phyloP scores from a whole-genome alignment of 2,888 invertebrate genomes.

The Stegana nigrithorax region DNA sequence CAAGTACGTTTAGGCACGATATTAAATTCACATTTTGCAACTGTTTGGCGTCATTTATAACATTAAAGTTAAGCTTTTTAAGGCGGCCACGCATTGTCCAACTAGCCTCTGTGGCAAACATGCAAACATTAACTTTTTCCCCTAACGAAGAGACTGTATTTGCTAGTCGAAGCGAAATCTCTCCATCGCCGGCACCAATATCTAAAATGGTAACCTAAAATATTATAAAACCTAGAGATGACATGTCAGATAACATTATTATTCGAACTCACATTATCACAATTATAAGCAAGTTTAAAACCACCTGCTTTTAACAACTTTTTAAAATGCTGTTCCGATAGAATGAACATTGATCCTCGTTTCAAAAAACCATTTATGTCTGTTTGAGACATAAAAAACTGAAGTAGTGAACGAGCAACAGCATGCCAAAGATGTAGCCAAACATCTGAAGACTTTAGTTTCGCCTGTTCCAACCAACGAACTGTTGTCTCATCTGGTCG shows the following conservation, averaged over 20 bases:
- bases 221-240: conserved; percentile 69
- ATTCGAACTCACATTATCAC: conserved; percentile 53
- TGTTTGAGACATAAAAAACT: conserved; percentile 93
- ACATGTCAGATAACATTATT: no score
- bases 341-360: conserved; percentile 97
- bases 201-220: conserved; percentile 76
- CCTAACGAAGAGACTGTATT: conserved; percentile 69
- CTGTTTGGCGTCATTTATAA: conserved; percentile 62
- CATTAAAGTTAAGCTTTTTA: conserved; percentile 71
- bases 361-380: conserved; percentile 94
- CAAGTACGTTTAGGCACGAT: conserved; percentile 89
- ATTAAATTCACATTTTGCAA: conserved; percentile 64
- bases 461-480: conserved; percentile 65
- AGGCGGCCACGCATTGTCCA: conserved; percentile 87
- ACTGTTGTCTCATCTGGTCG: conserved; percentile 64
- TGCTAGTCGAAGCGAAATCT: conserved; percentile 84
- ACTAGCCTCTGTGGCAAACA: conserved; percentile 93
- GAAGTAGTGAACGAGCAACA: conserved; percentile 84
- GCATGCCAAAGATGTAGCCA: conserved; percentile 92
- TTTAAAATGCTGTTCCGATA: conserved; percentile 85
- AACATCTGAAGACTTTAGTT: conserved; percentile 69
- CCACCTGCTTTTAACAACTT: conserved; percentile 61
- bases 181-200: conserved; percentile 96
- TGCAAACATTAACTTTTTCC: conserved; percentile 72
- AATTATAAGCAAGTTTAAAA: conserved; percentile 42